phyloP scores from a whole-genome alignment of 2,113 vertebrate species.

The Alces alces region DNA sequence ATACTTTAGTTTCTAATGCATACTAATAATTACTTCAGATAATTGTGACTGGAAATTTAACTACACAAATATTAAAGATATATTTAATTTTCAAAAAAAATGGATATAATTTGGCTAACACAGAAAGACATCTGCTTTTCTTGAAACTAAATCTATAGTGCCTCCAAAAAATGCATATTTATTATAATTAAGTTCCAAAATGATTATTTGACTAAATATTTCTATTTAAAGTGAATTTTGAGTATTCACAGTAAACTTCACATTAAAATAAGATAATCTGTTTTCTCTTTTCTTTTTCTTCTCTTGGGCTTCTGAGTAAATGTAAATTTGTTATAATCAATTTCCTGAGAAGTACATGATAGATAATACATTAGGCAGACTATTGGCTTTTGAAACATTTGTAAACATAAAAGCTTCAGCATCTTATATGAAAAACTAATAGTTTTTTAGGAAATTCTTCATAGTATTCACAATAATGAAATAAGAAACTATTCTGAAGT shows the following conservation, averaged over 20 bases:
- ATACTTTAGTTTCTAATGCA: neutral
- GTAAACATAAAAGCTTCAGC: constrained; percentile 19
- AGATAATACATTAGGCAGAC: constrained; percentile 27
- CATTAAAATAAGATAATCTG: constrained; percentile 68
- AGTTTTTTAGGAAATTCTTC: constrained; percentile 25
- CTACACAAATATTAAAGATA: neutral
- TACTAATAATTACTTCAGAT: neutral
- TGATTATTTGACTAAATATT: constrained; percentile 53
- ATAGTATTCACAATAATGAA: constrained; percentile 11
- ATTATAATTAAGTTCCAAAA: constrained; percentile 57
- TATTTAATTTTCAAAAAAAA: constrained; percentile 15
- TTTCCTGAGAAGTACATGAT: neutral
- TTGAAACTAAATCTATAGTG: constrained; percentile 52
- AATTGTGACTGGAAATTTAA: neutral
- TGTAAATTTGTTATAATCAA: constrained; percentile 27
- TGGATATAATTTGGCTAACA: neutral
- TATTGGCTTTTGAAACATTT: constrained; percentile 10
- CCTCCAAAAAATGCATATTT: constrained; percentile 60
- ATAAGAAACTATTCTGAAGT: constrained; percentile 29
- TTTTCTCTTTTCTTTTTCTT: constrained; percentile 64
- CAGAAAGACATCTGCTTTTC: neutral
- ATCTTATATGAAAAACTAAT: constrained; percentile 28
- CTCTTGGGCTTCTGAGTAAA: constrained; percentile 62
- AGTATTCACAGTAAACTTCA: constrained; percentile 32
- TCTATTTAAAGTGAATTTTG: constrained; percentile 62